phyloP scores from a whole-genome alignment of 2,888 invertebrate genomes.

The Boloria selene region DNA sequence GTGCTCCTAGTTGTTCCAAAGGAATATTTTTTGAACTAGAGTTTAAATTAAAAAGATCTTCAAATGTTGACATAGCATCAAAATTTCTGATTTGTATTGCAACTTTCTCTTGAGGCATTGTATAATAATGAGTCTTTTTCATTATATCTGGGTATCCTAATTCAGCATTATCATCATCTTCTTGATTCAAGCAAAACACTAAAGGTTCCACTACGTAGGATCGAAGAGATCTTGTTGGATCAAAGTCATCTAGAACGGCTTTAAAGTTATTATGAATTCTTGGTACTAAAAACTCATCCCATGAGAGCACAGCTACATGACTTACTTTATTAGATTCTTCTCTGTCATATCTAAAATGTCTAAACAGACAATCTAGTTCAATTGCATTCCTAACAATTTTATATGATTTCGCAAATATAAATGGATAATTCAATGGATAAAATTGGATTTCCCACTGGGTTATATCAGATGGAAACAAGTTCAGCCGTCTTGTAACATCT shows the following conservation, averaged over 20 bases:
- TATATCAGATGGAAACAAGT: constrained; percentile 71
- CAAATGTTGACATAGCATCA: constrained; percentile 71
- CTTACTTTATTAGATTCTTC: constrained; percentile 74
- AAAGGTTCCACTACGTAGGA: constrained; percentile 61
- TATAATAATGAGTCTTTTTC: constrained; percentile 75
- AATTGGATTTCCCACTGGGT: constrained; percentile 82
- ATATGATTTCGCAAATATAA: constrained; percentile 75
- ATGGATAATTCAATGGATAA: constrained; percentile 86
- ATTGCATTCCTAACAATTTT: constrained; percentile 76
- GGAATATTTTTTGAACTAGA: constrained; percentile 56
- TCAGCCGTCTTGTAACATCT: constrained; percentile 72
- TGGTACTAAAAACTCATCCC: constrained; percentile 86
- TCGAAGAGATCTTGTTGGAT: constrained; percentile 65
- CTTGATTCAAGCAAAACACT: constrained; percentile 73
- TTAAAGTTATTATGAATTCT: constrained; percentile 80
- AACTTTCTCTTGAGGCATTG: constrained; percentile 56
- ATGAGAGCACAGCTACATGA: constrained; percentile 80
- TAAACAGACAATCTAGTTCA: constrained; percentile 85
- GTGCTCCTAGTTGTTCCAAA: constrained; percentile 64
- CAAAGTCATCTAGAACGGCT: constrained; percentile 78
- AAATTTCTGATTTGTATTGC: constrained; percentile 66
- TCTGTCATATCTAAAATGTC: constrained; percentile 81
- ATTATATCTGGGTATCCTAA: constrained; percentile 68
- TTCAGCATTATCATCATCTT: constrained; percentile 72
- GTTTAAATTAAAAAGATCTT: constrained; percentile 66